These are phyloP conservation scores for Horisme vitalbata DNA, from an alignment of 2,888 invertebrate genomes.

Conservation along the genomic window DNA sequence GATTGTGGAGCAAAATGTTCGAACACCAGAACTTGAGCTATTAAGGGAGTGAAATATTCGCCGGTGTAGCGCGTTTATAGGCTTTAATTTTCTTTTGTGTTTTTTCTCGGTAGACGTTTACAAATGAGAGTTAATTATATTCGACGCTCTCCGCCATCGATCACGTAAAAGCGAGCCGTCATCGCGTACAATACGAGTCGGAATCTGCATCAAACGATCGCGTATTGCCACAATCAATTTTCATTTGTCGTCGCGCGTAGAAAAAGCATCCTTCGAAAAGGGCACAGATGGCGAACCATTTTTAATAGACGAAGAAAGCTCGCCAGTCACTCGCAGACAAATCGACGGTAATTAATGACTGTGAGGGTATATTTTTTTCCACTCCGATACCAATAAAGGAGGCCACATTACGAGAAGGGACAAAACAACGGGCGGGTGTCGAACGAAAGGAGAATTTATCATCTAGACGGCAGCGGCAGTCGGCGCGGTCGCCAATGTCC, in stretches of 20 bases:
- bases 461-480: constrained; percentile 77
- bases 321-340: constrained; percentile 76
- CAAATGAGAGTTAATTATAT: constrained; percentile 42
- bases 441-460: constrained; percentile 83
- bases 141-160: constrained; percentile 54
- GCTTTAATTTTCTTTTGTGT: constrained; percentile 23
- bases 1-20: constrained; percentile 5
- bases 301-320: constrained; percentile 75
- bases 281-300: constrained; percentile 63
- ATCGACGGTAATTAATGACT: constrained; percentile 79
- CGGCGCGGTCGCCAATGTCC: constrained; percentile 79
- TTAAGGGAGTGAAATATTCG: constrained; percentile 7
- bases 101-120: constrained; percentile 28
- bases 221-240: constrained; percentile 77
- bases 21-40: not conserved
- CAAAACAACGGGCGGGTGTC: constrained; percentile 78
- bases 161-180: constrained; percentile 57
- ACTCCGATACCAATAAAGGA: constrained; percentile 71
- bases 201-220: constrained; percentile 73
- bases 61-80: constrained; percentile 9
- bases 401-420: constrained; percentile 67
- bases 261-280: constrained; percentile 46
- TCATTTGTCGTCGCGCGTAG: constrained; percentile 34
- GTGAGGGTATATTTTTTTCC: constrained; percentile 64
- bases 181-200: constrained; percentile 59